Conservation (phyloP, 2,888 invertebrate genomes). For the Hydroisotoma schaefferi region DNA sequence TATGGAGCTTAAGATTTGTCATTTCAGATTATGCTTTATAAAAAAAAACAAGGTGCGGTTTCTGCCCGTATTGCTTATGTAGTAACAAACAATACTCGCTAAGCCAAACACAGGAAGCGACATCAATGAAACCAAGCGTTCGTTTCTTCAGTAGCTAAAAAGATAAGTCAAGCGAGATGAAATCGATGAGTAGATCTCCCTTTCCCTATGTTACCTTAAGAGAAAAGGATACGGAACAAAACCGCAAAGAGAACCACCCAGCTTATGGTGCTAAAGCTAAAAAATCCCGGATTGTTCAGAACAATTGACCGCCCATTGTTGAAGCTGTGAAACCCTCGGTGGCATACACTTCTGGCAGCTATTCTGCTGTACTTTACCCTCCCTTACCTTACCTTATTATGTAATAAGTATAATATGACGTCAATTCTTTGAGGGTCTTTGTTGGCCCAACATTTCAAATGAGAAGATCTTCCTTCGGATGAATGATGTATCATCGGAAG, state of each 20-base stretch:
- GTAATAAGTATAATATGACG: neutral
- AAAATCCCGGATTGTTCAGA: constrained; percentile 6
- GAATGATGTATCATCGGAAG: neutral
- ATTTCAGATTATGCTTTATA: too few species aligned
- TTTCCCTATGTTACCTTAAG: neutral
- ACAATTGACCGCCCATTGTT: constrained; percentile 17
- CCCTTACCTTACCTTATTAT: too few species aligned
- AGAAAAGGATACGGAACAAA: constrained; percentile 1
- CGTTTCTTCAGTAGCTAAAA: neutral
- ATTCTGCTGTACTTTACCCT: neutral
- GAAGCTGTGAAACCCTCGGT: constrained; percentile 12
- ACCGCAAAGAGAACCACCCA: constrained; percentile 8
- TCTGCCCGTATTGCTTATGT: too few species aligned
- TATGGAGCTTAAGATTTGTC: too few species aligned
- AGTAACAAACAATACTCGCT: too few species aligned
- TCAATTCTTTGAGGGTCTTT: neutral
- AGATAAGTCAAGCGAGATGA: constrained; percentile 9
- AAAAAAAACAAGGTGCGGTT: too few species aligned
- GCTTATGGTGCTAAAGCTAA: constrained; percentile 2
- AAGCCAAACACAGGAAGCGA: constrained; percentile 18
- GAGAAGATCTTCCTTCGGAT: neutral
- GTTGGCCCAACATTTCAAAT: constrained; percentile 6
- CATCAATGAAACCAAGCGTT: constrained; percentile 1
- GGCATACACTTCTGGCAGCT: neutral
- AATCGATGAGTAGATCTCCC: neutral